Percentiles rank a stretch among this genome's conserved stretches.
Conservation (phyloP, 2,113 vertebrate species). For the Poicephalus gulielmi region DNA sequence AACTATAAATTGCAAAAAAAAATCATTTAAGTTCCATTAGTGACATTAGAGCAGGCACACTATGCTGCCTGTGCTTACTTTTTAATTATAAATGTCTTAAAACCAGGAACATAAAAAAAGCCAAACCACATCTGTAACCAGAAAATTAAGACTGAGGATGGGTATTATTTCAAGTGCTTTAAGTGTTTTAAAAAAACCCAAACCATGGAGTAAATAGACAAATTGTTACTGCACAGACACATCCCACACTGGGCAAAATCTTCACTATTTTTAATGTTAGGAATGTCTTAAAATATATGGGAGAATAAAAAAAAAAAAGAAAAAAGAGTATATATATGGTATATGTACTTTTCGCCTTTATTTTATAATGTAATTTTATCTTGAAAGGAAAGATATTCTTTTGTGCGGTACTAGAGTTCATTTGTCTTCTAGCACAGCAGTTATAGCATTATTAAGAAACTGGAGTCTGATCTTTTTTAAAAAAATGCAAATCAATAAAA, state of each 20-base stretch:
- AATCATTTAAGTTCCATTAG: background rate
- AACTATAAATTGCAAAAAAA: background rate
- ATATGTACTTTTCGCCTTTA: background rate
- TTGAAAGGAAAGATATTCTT: background rate
- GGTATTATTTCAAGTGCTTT: background rate
- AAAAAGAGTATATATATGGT: background rate
- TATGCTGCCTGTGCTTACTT: background rate
- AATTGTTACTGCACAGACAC: background rate
- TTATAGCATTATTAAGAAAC: background rate
- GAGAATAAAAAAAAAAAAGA: background rate
- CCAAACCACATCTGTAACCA: background rate
- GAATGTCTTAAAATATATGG: background rate
- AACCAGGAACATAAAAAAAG: background rate
- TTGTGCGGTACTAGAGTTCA: background rate
- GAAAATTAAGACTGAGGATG: background rate
- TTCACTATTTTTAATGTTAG: background rate
- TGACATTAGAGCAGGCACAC: background rate
- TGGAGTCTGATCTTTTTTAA: background rate
- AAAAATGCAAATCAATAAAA: background rate
- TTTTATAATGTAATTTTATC: background rate
- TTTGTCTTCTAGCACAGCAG: background rate
- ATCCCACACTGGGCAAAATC: background rate
- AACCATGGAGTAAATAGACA: background rate
- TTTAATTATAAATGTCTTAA: conserved; percentile 13
- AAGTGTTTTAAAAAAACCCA: background rate